Evolutionary conservation across 35 echinoderm and acorn worm genomes (phyloP).

Genomic region (Apostichopus parvimensis): DNA sequence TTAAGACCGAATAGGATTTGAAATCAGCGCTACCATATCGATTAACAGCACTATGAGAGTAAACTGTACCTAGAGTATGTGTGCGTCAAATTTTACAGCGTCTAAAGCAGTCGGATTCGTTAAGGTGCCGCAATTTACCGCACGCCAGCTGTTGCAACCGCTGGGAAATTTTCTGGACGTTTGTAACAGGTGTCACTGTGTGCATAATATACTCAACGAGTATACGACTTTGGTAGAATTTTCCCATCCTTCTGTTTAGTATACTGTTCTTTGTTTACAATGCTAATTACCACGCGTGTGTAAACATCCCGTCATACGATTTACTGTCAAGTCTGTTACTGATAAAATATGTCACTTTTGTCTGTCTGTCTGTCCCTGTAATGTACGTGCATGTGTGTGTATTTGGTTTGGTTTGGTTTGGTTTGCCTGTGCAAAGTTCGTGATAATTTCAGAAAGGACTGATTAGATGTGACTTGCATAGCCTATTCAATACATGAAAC

Average conservation of each 20-base stretch:
- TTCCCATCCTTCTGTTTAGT: background rate
- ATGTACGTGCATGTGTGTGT: too few relatives aligned
- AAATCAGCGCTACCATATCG: too few relatives aligned
- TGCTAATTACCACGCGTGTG: constrained; percentile 6
- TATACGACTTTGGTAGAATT: background rate
- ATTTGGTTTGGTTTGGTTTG: background rate
- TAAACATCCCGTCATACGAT: background rate
- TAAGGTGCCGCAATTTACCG: background rate
- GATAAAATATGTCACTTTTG: background rate
- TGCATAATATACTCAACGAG: background rate
- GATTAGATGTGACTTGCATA: too few relatives aligned
- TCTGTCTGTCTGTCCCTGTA: background rate
- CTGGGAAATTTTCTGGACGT: background rate
- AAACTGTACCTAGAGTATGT: background rate
- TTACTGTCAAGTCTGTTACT: background rate
- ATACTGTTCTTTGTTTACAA: background rate
- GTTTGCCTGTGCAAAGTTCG: background rate
- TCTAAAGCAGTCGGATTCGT: background rate
- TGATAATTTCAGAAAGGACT: too few relatives aligned
- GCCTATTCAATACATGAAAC: too few relatives aligned
- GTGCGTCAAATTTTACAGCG: background rate
- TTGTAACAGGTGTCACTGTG: constrained; percentile 2
- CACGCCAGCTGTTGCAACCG: background rate
- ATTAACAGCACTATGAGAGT: too few relatives aligned
- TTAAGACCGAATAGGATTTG: too few relatives aligned